Evolutionary conservation across 2,113 vertebrate species (phyloP).

Genomic region (Willisornis vidua): DNA sequence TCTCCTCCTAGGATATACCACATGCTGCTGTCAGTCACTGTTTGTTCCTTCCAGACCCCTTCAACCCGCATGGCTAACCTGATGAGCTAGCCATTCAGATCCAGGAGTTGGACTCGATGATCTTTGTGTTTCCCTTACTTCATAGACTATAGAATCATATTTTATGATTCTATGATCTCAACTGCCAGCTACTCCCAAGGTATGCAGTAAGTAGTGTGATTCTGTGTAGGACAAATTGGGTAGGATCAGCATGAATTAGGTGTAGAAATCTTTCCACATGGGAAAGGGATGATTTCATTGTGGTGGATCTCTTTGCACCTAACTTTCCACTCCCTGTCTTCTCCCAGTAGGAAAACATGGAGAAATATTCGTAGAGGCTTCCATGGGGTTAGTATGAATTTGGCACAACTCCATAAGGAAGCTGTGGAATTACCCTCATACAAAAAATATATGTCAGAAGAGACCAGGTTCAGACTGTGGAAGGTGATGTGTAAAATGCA

Average conservation of each 20-base stretch:
- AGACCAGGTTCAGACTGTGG: not conserved
- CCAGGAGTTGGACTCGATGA: not conserved
- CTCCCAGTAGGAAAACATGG: not conserved
- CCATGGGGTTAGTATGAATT: not conserved
- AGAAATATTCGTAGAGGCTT: not conserved
- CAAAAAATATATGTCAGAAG: not conserved
- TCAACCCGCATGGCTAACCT: not conserved
- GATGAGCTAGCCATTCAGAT: not conserved
- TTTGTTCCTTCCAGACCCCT: not conserved
- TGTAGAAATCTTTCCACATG: not conserved
- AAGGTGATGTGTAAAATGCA: not conserved
- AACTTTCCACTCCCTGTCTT: not conserved
- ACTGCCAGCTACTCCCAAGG: not conserved
- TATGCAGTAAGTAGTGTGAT: not conserved
- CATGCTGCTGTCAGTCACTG: not conserved
- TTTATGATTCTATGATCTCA: not conserved
- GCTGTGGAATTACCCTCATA: not conserved
- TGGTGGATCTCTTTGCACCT: not conserved
- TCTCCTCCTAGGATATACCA: rapidly evolving
- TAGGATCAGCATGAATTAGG: not conserved
- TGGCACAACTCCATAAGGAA: not conserved
- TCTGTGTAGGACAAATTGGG: not conserved
- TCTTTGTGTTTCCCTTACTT: not conserved
- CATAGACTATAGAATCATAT: too few relatives aligned
- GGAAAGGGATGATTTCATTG: not conserved